A percentile compares a stretch with the other conserved stretches of the same genome.
Conservation (phyloP, 1,140 invertebrate genomes). For the Microplitis mediator region DNA sequence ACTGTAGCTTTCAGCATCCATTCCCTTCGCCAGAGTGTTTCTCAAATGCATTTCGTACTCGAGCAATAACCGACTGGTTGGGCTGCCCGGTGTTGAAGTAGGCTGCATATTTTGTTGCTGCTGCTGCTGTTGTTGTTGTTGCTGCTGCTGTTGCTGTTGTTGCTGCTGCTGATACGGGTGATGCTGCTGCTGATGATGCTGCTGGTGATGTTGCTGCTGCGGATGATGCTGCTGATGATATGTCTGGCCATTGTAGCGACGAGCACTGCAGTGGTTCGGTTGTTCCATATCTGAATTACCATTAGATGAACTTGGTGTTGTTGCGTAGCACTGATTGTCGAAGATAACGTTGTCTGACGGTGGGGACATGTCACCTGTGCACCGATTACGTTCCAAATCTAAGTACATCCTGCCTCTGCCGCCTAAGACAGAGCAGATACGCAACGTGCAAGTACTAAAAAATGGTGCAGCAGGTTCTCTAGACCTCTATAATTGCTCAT, state of each 20-base stretch:
- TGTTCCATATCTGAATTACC: conserved; percentile 87
- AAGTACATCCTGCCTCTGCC: conserved; percentile 73
- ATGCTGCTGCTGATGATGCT: conserved; percentile 83
- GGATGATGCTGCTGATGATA: conserved; percentile 50
- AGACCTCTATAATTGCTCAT: background rate
- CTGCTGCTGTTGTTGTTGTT: conserved; percentile 55
- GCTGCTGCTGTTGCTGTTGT: conserved; percentile 54
- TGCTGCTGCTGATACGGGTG: conserved; percentile 63
- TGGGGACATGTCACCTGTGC: conserved; percentile 78
- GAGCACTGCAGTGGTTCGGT: conserved; percentile 59
- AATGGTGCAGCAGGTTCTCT: conserved; percentile 32
- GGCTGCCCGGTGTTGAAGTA: conserved; percentile 79
- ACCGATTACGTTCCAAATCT: conserved; percentile 78
- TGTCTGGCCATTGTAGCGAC: conserved; percentile 44
- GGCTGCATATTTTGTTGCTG: conserved; percentile 44
- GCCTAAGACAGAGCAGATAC: conserved; percentile 52
- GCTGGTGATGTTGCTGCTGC: conserved; percentile 51
- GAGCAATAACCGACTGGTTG: conserved; percentile 82
- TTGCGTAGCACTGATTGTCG: conserved; percentile 92
- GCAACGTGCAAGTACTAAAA: conserved; percentile 51
- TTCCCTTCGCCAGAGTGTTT: conserved; percentile 91
- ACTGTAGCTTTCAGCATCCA: conserved; percentile 94
- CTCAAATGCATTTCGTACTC: conserved; percentile 95
- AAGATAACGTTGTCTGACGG: conserved; percentile 91
- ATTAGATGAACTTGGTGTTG: conserved; percentile 88